Evolutionary conservation across 2,888 invertebrate species (phyloP), one percentile per base, ranked within the genome.

Genomic region (Drosophila nr. medialis): DNA sequence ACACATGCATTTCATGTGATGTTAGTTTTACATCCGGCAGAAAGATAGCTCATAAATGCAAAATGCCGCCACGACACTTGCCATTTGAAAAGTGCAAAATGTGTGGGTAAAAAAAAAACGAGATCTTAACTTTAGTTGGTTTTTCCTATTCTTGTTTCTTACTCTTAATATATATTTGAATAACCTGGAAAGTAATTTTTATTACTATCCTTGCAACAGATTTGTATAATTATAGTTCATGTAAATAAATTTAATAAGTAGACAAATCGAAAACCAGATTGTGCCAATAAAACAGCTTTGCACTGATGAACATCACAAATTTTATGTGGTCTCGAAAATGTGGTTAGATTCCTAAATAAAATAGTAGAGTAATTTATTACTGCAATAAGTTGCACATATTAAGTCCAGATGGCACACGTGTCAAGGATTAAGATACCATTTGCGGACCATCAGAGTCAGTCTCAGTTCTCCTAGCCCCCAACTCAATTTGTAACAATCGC

Each of bases 11-110:
- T 74, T 62, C 69, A 64, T 29, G 29, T 70, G 64, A 59, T 71
- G 67, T 79, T 82, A 83, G 83, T 72, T 88, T 82, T 72, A 80
- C 66, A 72, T 88, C 80, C 83, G 60, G 50, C 56, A 64, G 56
- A 63, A 63, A 75, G 68, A 82, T 83, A 80, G 72, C 77, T 50
- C 74, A 88, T 68, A 61, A 65, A 80, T 71, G 59, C 54, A 48
- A 75, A 68, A 49, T 56, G 76, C 64, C 86, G 51, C 64, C 56
- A 54, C 66, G 68, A 65, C 80, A 79, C 85, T 85, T 85, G 79
- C 51, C 54, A 64, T 67, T 51, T 64, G 30, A 82, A 81, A 61
- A 70, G 80, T 54, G 66, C 51, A 69, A 75, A 82, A 69, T 60
- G 66, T 34, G 56, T 66, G 61, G 7, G 2, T 45, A 13, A 6